Evolutionary conservation across 2,888 invertebrate genomes (phyloP), one percentile per base, ranked within the genome.

Genomic region (Sipha maydis): DNA sequence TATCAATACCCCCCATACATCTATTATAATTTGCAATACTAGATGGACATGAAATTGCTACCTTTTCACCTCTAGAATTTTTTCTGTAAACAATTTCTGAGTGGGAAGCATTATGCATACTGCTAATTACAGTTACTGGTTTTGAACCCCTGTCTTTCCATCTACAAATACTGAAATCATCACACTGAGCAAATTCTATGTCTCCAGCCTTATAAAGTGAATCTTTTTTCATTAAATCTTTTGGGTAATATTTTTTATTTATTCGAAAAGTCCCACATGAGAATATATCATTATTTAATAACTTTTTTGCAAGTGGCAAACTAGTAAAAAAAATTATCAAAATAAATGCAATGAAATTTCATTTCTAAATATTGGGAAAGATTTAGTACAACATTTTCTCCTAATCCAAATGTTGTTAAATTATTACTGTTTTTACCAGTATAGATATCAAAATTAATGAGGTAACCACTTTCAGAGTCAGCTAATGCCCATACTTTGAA

Each of bases 371-470:
- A 17, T 31, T 31, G 73, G 25, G 31, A 25, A 17, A 73, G 25
- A 17, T 31, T 19, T 19, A 73, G 25, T 25, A 90, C 89, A 31
- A 90, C 89, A 34, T 88, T 82, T 85, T 90, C 89, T n/a, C 90
- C 89, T 31, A 90, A 73, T 17, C 89, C 89, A 85, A 38, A 76
- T 28, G 88, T 89, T 54, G 56, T 79, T 28, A 61, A 9, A 83
- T 89, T 90, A 83, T 90, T 90, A 31, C 28, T 28, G 34, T 89
- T 41, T 85, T 90, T 67, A 17, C 89, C 89, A n/a, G 69, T 85
- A 76, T 89, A 89, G 0, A 88, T 67, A 5, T 77, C 34, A 83
- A 88, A 86, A 80, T 61, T 25, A 71, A n/a, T 48, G 9, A 73
- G n/a, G 56, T 69, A 83, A 21, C 89, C 73, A 48, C 28, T 61